Base-by-base conservation (phyloP, 2,113 vertebrate species). In the Chaetodon auriga region DNA sequence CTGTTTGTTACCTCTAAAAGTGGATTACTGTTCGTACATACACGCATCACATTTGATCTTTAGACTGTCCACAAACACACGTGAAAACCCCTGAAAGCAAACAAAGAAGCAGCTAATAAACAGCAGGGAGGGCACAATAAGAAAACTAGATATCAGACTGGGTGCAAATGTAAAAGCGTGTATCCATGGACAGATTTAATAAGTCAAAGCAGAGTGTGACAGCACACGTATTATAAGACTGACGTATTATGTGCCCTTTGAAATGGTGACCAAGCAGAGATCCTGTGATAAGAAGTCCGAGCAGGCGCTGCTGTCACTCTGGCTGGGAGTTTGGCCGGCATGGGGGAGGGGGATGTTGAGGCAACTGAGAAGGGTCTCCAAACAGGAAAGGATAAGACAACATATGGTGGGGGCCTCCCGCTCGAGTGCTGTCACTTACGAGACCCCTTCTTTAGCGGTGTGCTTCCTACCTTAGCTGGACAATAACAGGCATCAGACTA, bases 221-320 rank as follows among this genome's bases (percentile, higher is more conserved):
- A 13, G 21, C 58, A 11, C 41, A 15, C 19, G 41, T 14, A 35
- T 62, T 49, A 43, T 25, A 23, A 82, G 73, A 41, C 51, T 16
- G 45, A 61, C 18, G 57, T 69, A 58, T 41, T 65, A 25, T 46
- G 55, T 43, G 73, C 62, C 73, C 78, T 82, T 78, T 89, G 83
- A 86, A 86, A 89, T 21, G 58, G 85, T 53, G 65, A 82, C 74
- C 71, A 48, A 30, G 75, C 68, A 73, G 73, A 80, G 86, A 80
- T 70, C 38, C 58, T 35, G 78, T 2, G 90, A 90, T 88, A 90
- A 86, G 77, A 80, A 35, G 80, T 57, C 80, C 6, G 69, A 87
- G 79, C 94, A 94, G 92, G 75, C 86, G 89, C 2, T 38, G 89
- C 93, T 92, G 94, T 94, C 94, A 94, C 87, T 94, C 92, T 46